A percentile compares a stretch with the other conserved stretches of the same genome.
Evolutionary conservation across 2,888 invertebrate species (phyloP).

Genomic region (Altica lythri): DNA sequence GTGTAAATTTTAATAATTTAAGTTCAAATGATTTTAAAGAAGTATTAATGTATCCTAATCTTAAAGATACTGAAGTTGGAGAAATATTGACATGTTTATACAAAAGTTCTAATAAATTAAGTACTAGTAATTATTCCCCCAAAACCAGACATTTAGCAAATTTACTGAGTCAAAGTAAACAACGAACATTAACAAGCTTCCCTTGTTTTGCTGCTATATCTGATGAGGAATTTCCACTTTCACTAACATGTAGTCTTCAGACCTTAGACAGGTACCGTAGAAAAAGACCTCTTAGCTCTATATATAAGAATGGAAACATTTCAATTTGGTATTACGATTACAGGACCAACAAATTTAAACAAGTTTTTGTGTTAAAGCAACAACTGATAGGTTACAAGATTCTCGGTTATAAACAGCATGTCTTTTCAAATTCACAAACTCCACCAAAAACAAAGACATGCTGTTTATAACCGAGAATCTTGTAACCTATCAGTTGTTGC

Average conservation of each 20-base stretch:
- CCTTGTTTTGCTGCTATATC: slow-evolving; percentile 38
- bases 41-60: slow-evolving; percentile 48
- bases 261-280: slow-evolving; percentile 40
- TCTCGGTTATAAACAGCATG: slow-evolving; percentile 48
- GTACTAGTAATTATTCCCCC: slow-evolving; percentile 29
- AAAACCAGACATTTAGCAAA: slow-evolving; percentile 30
- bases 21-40: slow-evolving; percentile 43
- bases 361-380: slow-evolving; percentile 33
- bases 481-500: slow-evolving; percentile 44
- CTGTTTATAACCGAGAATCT: slow-evolving; percentile 49
- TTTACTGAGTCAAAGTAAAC: slow-evolving; percentile 29
- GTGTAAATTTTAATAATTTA: slow-evolving; percentile 48
- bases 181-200: slow-evolving; percentile 27
- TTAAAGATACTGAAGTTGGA: slow-evolving; percentile 41
- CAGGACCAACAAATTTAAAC: slow-evolving; percentile 27
- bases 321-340: slow-evolving; percentile 25
- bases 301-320: slow-evolving; percentile 53
- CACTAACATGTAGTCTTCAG: neutral
- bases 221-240: neutral
- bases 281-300: slow-evolving; percentile 50
- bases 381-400: slow-evolving; percentile 47
- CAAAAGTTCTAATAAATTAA: slow-evolving; percentile 33
- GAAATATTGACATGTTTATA: slow-evolving; percentile 43
- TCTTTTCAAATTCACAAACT: slow-evolving; percentile 48
- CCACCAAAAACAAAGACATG: slow-evolving; percentile 53